A percentile compares a stretch with the other conserved stretches of the same genome.
These are phyloP conservation scores for Pogonognathellus flavescens DNA, from an alignment of 1,140 invertebrate species.

Conservation along the genomic window DNA sequence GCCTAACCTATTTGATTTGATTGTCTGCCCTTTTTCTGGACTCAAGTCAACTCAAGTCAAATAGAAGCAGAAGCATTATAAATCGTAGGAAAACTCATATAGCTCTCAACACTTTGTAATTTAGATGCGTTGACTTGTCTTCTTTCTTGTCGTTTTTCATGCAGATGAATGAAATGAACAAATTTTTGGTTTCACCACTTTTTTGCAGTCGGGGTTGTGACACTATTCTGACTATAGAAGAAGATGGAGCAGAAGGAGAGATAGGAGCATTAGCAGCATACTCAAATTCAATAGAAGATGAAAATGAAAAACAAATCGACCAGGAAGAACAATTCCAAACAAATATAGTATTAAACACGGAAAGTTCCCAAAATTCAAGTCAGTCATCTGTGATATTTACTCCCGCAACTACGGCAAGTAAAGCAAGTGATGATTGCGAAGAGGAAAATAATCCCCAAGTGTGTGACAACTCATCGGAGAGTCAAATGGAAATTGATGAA, in stretches of 20 bases:
- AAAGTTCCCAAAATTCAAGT: constrained; percentile 43
- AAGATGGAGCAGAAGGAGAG: not conserved
- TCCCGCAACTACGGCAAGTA: not conserved
- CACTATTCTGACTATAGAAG: constrained; percentile 11
- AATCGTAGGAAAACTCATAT: constrained; percentile 2
- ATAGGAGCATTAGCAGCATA: not conserved
- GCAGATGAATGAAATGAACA: constrained; percentile 9
- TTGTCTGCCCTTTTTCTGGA: constrained; percentile 23
- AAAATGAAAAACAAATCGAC: constrained; percentile 2
- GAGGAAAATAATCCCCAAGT: not conserved
- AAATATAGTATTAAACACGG: constrained; percentile 39
- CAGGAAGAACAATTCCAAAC: not conserved
- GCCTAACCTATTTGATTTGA: not conserved
- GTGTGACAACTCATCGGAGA: not conserved
- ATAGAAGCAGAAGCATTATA: not conserved
- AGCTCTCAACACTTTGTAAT: constrained; percentile 41
- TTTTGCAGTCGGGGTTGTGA: constrained; percentile 35
- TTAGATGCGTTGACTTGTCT: constrained; percentile 27
- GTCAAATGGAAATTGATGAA: constrained; percentile 33
- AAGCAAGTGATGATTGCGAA: constrained; percentile 13
- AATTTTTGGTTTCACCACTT: not conserved
- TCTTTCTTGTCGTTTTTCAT: not conserved
- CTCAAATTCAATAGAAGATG: constrained; percentile 8
- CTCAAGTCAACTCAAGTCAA: not conserved
- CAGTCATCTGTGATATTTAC: constrained; percentile 43